phyloP scores from a whole-genome alignment of 2,888 invertebrate genomes.

The Drosophila prostipennis region DNA sequence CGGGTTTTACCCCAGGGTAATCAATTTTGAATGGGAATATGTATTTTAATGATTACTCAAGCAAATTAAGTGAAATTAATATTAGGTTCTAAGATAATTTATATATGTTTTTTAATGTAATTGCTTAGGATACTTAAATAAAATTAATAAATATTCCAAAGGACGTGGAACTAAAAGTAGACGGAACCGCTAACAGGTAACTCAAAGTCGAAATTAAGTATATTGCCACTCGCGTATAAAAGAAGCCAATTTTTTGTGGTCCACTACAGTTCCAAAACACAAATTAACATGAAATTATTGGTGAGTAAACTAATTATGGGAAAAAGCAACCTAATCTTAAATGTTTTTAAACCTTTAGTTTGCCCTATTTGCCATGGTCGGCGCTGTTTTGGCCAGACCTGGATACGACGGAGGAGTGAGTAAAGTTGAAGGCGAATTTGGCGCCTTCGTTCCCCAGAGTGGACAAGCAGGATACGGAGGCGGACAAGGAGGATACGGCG shows the following conservation, averaged over 20 bases:
- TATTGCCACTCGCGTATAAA: conserved; percentile 6
- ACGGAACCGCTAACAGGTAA: background rate
- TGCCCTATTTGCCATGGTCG: conserved; percentile 6
- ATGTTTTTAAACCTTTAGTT: conserved; percentile 2
- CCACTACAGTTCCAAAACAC: conserved; percentile 3
- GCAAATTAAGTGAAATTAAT: too few species aligned
- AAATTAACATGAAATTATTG: conserved; percentile 19
- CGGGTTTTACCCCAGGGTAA: conserved; percentile 18
- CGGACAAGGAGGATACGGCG: background rate
- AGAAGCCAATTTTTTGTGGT: background rate
- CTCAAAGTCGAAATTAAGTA: background rate
- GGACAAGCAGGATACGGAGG: background rate
- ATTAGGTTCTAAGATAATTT: too few species aligned
- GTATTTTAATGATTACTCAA: too few species aligned
- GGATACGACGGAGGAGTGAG: background rate
- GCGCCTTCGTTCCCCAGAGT: background rate
- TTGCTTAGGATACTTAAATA: too few species aligned
- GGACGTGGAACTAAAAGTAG: background rate
- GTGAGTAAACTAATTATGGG: conserved; percentile 1
- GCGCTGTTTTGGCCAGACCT: conserved; percentile 12
- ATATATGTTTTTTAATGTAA: background rate
- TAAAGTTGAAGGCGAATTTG: too few species aligned
- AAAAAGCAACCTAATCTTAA: background rate
- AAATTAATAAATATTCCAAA: too few species aligned
- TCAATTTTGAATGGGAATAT: background rate